Conservation (phyloP, 2,888 invertebrate genomes). For the Lydus trimaculatus region DNA sequence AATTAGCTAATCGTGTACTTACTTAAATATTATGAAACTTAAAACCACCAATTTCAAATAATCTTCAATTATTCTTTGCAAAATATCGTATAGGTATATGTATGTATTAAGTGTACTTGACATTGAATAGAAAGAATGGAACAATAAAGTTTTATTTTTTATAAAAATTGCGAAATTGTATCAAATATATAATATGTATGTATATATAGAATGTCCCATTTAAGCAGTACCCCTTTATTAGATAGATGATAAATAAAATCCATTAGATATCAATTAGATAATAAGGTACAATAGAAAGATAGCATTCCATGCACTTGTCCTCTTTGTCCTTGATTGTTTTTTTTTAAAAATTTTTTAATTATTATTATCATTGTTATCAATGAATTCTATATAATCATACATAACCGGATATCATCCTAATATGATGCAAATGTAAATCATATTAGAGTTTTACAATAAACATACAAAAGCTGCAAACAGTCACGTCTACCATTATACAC, state of each 20-base stretch:
- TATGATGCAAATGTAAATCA: slow-evolving; percentile 2
- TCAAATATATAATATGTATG: neutral
- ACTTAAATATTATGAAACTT: neutral
- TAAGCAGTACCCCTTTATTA: too few relatives aligned
- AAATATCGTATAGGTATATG: neutral
- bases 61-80: neutral
- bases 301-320: neutral
- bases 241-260: neutral
- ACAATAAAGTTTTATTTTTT: neutral
- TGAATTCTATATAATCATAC: neutral
- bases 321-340: neutral
- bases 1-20: too few relatives aligned
- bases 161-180: neutral
- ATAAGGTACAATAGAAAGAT: neutral
- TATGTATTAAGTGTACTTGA: neutral
- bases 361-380: neutral
- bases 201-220: neutral
- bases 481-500: neutral
- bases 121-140: neutral
- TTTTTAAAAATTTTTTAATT: too few relatives aligned
- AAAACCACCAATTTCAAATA: neutral
- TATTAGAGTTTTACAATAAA: neutral
- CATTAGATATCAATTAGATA: neutral
- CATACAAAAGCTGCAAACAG: neutral
- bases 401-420: neutral